A percentile compares a stretch with the other conserved stretches of the same genome.
Conservation (phyloP, 2,113 vertebrate genomes). For the Rhabdornis inornatus region DNA sequence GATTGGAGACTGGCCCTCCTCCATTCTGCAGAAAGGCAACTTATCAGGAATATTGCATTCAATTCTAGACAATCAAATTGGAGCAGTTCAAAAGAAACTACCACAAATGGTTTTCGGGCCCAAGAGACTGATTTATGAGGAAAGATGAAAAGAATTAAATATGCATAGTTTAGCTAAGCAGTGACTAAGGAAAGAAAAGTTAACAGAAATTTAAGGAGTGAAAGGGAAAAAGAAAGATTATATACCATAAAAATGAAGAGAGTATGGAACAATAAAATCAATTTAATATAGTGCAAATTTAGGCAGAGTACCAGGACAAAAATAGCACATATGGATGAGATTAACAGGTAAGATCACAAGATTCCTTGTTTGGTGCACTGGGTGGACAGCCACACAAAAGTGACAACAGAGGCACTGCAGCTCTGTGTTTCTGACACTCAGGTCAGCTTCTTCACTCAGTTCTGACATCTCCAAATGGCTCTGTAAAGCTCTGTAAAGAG, state of each 20-base stretch:
- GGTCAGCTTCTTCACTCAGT: background rate
- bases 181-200: conserved; percentile 13
- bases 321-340: background rate
- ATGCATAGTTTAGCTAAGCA: conserved; percentile 41
- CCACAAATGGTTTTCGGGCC: conserved; percentile 13
- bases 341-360: background rate
- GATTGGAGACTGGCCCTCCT: conserved; percentile 1
- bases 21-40: background rate
- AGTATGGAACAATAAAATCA: background rate
- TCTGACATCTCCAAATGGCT: background rate
- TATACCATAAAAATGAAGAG: background rate
- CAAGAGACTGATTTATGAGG: conserved; percentile 34
- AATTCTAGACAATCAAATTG: background rate
- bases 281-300: background rate
- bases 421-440: background rate
- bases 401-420: background rate
- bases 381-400: background rate
- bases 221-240: background rate
- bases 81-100: conserved; percentile 48
- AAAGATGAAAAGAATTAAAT: conserved; percentile 61
- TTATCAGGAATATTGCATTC: background rate
- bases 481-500: background rate
- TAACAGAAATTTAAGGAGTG: background rate
- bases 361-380: background rate
- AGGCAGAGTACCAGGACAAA: background rate